Base-by-base conservation (phyloP, 2,888 invertebrate species). In the Agrenia bidenticulata region DNA sequence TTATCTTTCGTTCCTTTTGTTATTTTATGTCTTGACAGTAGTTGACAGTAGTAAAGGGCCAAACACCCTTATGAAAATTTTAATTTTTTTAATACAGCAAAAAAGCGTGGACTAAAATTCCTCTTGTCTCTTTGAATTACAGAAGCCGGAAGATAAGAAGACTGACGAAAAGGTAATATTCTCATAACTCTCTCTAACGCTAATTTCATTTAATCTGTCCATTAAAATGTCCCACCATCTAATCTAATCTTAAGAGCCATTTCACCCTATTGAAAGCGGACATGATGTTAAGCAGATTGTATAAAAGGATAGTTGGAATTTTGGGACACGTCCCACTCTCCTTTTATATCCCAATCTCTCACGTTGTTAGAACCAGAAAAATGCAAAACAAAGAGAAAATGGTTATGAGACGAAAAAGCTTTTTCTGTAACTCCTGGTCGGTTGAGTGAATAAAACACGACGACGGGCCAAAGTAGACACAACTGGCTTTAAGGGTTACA, bases 141-240 rank as follows among this genome's bases (percentile, higher is more conserved):
- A 72, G 72, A 72, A 72, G 55, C 66, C 69, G 57, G 71, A 62
- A 4, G 72, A 69, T 15, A 72, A 72, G 64, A 72, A 69, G 63
- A 50, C 64, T 45, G 72, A 69, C 11, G 72, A 69, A 17, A 72
- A 69, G 72, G 69, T 69, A 72, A 63, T 24, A 19, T 37, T 21
- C 53, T 15, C 23, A 56, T 55, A 4, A 13, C 7, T 41, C 41
- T 57, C 21, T 21, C 17, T 41, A 24, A 9, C 57, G 11, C 41
- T 41, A 13, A 32, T 41, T 23, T 51, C 4, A 5, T 51, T 51
- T 24, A 24, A 51, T 4, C 5, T 15, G n/a, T n/a, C n/a, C n/a
- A n/a, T n/a, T n/a, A n/a, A n/a, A n/a, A n/a, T n/a, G n/a, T n/a
- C n/a, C n/a, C n/a, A n/a, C n/a, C n/a, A n/a, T n/a, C n/a, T n/a